Evolutionary conservation across 2,888 invertebrate genomes (phyloP).

Genomic region (Phortica magna): DNA sequence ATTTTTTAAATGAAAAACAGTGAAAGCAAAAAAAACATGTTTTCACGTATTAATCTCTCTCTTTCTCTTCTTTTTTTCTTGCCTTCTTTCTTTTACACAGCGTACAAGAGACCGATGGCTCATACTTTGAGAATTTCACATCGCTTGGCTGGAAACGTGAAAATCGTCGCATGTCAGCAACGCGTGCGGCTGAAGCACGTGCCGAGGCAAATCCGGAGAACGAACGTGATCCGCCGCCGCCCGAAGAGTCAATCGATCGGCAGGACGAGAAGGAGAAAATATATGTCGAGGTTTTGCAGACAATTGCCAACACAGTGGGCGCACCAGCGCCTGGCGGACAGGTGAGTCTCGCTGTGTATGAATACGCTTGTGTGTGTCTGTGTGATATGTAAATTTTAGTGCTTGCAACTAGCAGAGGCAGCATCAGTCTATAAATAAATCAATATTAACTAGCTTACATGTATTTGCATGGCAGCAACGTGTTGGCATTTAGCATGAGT

Average conservation of each 20-base stretch:
- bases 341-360: slow-evolving; percentile 59
- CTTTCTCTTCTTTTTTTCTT: slow-evolving; percentile 7
- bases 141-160: slow-evolving; percentile 95
- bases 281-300: slow-evolving; percentile 95
- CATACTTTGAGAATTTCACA: slow-evolving; percentile 96
- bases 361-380: background rate
- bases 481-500: slow-evolving; percentile 17
- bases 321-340: slow-evolving; percentile 86
- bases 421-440: slow-evolving; percentile 43
- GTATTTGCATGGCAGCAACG: background rate
- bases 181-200: slow-evolving; percentile 86
- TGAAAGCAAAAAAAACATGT: background rate
- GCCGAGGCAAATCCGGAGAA: slow-evolving; percentile 83
- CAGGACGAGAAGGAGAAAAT: slow-evolving; percentile 83
- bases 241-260: slow-evolving; percentile 76
- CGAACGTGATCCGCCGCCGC: slow-evolving; percentile 76
- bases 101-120: slow-evolving; percentile 95
- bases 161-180: slow-evolving; percentile 88
- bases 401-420: background rate
- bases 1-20: background rate
- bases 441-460: slow-evolving; percentile 47
- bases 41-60: background rate
- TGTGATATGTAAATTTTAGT: background rate
- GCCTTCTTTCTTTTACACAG: slow-evolving; percentile 80
- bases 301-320: slow-evolving; percentile 94